Base-by-base conservation (phyloP, 2,797 vertebrate species). In the Aldrovandia affinis region DNA sequence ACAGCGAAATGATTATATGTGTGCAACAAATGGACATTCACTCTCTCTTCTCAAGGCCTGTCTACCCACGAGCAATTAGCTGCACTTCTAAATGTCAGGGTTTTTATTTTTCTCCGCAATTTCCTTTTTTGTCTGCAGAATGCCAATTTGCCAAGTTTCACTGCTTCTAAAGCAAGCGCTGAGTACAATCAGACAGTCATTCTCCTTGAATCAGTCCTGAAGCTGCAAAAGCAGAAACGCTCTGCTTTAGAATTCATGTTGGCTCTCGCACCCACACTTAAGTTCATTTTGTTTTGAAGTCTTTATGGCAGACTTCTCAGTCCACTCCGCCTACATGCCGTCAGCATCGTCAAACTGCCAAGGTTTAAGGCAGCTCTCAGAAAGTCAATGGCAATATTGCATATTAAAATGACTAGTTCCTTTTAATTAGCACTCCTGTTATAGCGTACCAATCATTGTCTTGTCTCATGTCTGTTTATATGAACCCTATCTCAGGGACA, bases 381-480 rank as follows among this genome's bases (percentile, higher is more conserved):
- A 47, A 77, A 42, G 42, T 47, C 73, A 77, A 77, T 77, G 73
- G 73, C 73, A 77, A 77, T 77, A 77, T 77, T 20, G 73, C 73
- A 77, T 77, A 47, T n/a, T 10, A 47, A 77, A 77, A 77, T 44
- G 14, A 75, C 25, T 75, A 44, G 42, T 15, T 20, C 55, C 55
- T 57, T 20, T 44, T 47, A 25, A 44, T 77, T 77, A 47, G 2
- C 73, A 25, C 6, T 77, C 42, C 42, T 77, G 7, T 47, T 44
- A 47, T 47, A 44, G 30, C 39, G 36, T 73, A 42, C 18, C 68
- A 73, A 18, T 14, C 68, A 73, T 73, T 73, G 36, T 22, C 39
- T 75, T 39, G 22, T 77, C 18, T 73, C 18, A 73, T 73, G 4
- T 73, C 18, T 70, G 65, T 70, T 44, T 75, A 75, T 9, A 75